Conservation (phyloP, 2,113 vertebrate species). For the Columba livia region DNA sequence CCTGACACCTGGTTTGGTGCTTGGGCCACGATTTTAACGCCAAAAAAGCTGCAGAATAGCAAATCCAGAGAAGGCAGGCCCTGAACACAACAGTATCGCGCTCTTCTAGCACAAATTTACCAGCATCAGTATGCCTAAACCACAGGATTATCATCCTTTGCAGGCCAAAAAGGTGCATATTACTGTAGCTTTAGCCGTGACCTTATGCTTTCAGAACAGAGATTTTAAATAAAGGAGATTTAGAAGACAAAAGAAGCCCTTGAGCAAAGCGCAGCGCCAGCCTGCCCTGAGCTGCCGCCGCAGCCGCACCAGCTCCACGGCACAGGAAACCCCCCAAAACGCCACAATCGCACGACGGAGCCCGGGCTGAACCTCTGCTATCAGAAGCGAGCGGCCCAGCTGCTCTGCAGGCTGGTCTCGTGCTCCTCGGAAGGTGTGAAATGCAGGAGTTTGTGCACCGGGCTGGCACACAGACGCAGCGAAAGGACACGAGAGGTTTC, state of each 20-base stretch:
- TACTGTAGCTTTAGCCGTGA: background rate
- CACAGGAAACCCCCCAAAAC: conserved; percentile 57
- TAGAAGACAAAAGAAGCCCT: background rate
- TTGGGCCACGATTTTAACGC: no score
- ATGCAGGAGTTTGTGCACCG: background rate
- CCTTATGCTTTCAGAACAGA: background rate
- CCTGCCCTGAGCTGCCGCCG: background rate
- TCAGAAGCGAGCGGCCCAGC: background rate
- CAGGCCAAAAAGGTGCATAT: background rate
- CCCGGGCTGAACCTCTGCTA: background rate
- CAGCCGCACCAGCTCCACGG: background rate
- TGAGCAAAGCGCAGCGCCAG: background rate
- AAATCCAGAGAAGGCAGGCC: background rate
- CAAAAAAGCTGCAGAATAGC: background rate
- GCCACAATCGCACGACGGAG: no score
- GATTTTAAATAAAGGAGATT: background rate
- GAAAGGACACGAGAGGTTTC: background rate
- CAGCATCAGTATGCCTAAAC: accelerated
- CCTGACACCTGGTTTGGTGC: no score
- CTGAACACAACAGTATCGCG: accelerated
- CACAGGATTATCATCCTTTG: background rate
- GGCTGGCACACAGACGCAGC: background rate
- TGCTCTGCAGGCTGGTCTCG: background rate
- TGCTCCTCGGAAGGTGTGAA: conserved; percentile 47
- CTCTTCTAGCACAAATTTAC: background rate